Conservation (phyloP, 2,797 vertebrate species). For the Dryobates pubescens region DNA sequence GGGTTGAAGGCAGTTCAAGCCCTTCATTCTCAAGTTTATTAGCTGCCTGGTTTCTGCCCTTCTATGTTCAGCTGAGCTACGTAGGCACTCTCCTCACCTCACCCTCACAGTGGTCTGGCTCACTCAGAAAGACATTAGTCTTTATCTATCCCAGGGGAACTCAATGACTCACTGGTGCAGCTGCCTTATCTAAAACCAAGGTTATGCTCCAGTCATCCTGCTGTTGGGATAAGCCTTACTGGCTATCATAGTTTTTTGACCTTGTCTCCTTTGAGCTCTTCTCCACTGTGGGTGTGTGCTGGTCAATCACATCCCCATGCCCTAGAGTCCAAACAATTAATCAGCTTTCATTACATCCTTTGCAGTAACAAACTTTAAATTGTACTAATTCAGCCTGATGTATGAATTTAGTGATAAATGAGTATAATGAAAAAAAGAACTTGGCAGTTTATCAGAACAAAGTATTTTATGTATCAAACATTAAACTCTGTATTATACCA, state of each 20-base stretch:
- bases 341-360: not conserved
- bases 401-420: not conserved
- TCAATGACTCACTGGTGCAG: not conserved
- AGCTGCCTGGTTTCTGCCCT: not conserved
- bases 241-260: not conserved
- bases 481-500: constrained; percentile 11
- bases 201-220: not conserved
- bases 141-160: not conserved
- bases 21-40: not conserved
- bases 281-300: not conserved
- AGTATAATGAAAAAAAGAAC: rapidly evolving
- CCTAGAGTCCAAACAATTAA: rapidly evolving
- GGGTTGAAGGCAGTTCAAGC: not conserved
- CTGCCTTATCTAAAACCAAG: not conserved
- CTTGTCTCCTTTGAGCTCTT: not conserved
- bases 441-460: rapidly evolving
- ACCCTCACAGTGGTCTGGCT: not conserved
- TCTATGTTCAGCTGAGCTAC: not conserved
- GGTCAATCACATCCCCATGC: rapidly evolving
- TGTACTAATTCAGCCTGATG: not conserved
- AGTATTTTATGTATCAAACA: not conserved
- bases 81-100: rapidly evolving
- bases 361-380: not conserved
- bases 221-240: not conserved
- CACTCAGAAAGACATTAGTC: not conserved